Evolutionary conservation across 2,888 invertebrate species (phyloP).

Genomic region (Catocala nupta): DNA sequence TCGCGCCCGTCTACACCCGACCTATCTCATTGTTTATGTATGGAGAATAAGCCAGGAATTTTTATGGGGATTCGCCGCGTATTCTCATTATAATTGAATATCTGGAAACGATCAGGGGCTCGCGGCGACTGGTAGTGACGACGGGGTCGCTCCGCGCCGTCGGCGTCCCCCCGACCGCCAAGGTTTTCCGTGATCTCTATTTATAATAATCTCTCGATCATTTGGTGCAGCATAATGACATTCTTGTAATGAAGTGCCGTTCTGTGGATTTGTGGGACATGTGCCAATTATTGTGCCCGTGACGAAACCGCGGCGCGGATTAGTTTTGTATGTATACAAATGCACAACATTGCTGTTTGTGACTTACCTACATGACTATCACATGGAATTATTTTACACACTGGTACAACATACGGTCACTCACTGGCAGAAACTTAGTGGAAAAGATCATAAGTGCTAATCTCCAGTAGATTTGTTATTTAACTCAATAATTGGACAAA

Average conservation of each 20-base stretch:
- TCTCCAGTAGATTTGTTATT: constrained; percentile 36
- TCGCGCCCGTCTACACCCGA: constrained; percentile 84
- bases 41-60: constrained; percentile 85
- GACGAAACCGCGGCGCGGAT: constrained; percentile 73
- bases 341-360: constrained; percentile 65
- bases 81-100: constrained; percentile 74
- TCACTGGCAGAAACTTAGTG: constrained; percentile 17
- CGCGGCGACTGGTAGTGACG: constrained; percentile 57
- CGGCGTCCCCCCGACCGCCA: constrained; percentile 72
- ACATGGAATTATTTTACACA: constrained; percentile 47
- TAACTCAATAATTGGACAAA: constrained; percentile 31
- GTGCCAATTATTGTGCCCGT: constrained; percentile 83
- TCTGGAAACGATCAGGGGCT: constrained; percentile 65
- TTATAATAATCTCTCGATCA: constrained; percentile 84
- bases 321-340: constrained; percentile 79
- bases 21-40: constrained; percentile 87
- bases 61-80: constrained; percentile 77
- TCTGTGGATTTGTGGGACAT: constrained; percentile 83
- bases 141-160: constrained; percentile 61
- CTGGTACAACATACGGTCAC: constrained; percentile 24
- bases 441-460: constrained; percentile 28
- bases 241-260: constrained; percentile 84
- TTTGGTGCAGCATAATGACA: constrained; percentile 84
- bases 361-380: constrained; percentile 47
- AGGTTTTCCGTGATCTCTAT: constrained; percentile 83